Evolutionary conservation across 2,888 invertebrate genomes (phyloP).

Genomic region (Epirrhoe alternata): DNA sequence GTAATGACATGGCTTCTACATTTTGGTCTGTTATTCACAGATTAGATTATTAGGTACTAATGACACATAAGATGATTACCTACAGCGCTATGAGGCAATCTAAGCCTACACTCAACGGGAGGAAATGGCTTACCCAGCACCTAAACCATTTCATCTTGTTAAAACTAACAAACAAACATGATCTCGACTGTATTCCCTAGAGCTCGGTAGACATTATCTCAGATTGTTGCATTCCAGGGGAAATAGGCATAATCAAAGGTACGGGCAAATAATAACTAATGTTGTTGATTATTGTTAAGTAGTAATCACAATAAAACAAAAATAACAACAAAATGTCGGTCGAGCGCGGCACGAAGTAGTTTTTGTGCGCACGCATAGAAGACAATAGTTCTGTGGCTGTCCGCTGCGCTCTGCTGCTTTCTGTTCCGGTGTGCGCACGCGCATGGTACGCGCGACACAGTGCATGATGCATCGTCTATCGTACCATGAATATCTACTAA

Average conservation of each 20-base stretch:
- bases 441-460: constrained; percentile 28
- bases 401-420: constrained; percentile 25
- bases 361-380: constrained; percentile 12
- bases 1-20: background rate
- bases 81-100: too few relatives aligned
- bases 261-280: too few relatives aligned
- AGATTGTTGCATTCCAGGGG: too few relatives aligned
- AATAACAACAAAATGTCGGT: background rate
- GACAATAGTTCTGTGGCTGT: constrained; percentile 31
- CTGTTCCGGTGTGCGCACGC: constrained; percentile 40
- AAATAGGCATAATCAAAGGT: too few relatives aligned
- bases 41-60: too few relatives aligned
- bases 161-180: too few relatives aligned
- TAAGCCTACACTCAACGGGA: too few relatives aligned
- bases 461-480: constrained; percentile 3
- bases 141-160: too few relatives aligned
- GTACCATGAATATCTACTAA: background rate
- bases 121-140: too few relatives aligned
- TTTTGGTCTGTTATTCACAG: background rate
- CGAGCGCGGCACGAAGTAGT: background rate
- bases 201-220: too few relatives aligned
- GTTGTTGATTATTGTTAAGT: background rate
- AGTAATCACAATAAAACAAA: background rate
- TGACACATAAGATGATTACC: too few relatives aligned
- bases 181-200: too few relatives aligned